Evolutionary conservation across 2,113 vertebrate genomes (phyloP).

Genomic region (Epinephelus cyanopodus): DNA sequence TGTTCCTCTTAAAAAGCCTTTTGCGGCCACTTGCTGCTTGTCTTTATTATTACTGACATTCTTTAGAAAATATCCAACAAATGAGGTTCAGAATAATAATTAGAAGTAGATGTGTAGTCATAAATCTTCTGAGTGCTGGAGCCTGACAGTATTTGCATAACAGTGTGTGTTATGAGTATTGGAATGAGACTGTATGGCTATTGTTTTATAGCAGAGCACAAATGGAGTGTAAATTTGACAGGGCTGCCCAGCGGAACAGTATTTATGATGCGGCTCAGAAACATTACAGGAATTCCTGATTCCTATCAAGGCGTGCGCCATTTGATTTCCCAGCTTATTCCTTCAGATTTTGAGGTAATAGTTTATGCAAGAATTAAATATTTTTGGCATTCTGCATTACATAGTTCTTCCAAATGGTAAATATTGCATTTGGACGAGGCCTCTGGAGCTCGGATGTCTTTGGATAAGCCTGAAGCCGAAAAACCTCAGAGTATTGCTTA

Average conservation of each 20-base stretch:
- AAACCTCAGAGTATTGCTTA: constrained; percentile 62
- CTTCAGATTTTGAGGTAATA: constrained; percentile 53
- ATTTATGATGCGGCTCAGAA: constrained; percentile 70
- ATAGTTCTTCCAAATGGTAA: constrained; percentile 65
- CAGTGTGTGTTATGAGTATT: constrained; percentile 15
- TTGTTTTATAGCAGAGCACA: constrained; percentile 45
- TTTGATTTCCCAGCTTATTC: constrained; percentile 55
- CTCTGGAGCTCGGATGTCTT: constrained; percentile 56
- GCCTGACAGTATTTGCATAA: constrained; percentile 10
- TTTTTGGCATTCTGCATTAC: constrained; percentile 53
- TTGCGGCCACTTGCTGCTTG: neutral
- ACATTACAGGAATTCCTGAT: constrained; percentile 65
- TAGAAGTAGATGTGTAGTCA: constrained; percentile 27
- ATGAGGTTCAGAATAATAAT: constrained; percentile 27
- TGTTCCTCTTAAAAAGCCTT: neutral
- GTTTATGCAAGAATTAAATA: constrained; percentile 60
- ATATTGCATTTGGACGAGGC: constrained; percentile 73
- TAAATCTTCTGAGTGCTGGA: constrained; percentile 19
- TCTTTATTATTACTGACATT: constrained; percentile 11
- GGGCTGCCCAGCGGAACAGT: constrained; percentile 40
- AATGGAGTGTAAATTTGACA: constrained; percentile 65
- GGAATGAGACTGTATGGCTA: constrained; percentile 40
- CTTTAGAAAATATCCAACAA: neutral
- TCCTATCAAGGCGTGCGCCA: constrained; percentile 46
- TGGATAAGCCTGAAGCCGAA: constrained; percentile 53